These are phyloP conservation scores for Acanthornis magna DNA, from an alignment of 2,797 vertebrate species.

Conservation along the genomic window DNA sequence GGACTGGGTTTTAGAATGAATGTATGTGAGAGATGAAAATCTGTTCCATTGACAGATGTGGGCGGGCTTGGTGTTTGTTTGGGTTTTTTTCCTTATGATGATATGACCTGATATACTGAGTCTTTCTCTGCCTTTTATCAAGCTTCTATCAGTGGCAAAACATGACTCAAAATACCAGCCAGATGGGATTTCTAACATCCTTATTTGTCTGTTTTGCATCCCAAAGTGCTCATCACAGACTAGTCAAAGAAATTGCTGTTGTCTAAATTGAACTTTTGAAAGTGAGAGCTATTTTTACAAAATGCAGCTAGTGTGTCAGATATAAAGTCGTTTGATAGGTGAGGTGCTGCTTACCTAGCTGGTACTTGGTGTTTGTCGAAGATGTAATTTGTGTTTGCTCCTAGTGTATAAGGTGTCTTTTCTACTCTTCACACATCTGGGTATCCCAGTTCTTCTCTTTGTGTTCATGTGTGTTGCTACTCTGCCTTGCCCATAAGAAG, in stretches of 20 bases:
- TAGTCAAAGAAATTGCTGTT: neutral
- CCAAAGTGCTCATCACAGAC: neutral
- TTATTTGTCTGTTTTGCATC: neutral
- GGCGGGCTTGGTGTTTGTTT: neutral
- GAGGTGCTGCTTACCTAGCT: neutral
- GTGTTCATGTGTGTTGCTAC: neutral
- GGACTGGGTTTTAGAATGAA: rapidly evolving
- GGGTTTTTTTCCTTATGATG: neutral
- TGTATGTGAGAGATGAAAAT: neutral
- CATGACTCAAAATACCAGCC: neutral
- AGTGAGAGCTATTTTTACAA: neutral
- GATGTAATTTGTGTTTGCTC: neutral
- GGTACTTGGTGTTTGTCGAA: neutral
- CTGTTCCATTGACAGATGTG: neutral
- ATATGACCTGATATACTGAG: neutral
- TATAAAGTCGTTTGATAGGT: neutral
- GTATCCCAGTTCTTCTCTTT: neutral
- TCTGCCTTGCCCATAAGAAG: neutral
- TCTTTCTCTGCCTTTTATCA: neutral
- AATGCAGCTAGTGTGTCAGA: neutral
- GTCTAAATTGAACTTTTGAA: neutral
- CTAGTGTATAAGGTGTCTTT: neutral
- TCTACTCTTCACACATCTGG: neutral
- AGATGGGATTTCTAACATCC: neutral
- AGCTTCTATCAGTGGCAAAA: neutral